Base-by-base conservation (phyloP, 2,797 vertebrate genomes). In the Enteromius radiatus region DNA sequence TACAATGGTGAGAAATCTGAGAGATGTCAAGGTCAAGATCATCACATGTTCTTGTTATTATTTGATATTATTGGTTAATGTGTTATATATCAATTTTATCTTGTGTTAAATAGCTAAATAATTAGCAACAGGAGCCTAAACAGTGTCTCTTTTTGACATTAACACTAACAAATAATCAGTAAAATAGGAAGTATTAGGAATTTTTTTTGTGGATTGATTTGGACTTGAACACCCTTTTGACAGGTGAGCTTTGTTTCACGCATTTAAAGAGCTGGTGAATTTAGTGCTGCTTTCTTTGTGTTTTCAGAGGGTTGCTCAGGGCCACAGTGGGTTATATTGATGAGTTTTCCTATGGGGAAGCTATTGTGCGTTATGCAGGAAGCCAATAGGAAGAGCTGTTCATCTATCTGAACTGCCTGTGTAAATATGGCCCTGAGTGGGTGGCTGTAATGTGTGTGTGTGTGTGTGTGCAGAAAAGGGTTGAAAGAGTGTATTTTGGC, bases 281-380 rank as follows among this genome's bases (percentile, higher is more conserved):
- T 49, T 78, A 33, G 61, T 78, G 21, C 64, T 69, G 54, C 36
- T 36, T 10, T 69, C 38, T 59, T 65, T 65, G 45, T 45, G 36
- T 76, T 52, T 73, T 26, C 49, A 4, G 15, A 68, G 73, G 76
- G 56, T 83, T 80, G 68, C 17, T 84, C 79, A 63, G 69, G 65
- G 56, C n/a, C 47, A 28, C 73, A 69, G 65, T 67, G 54, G 69
- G 15, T 68, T 80, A 75, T 82, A 80, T 84, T 88, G 79, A 84
- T 84, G 76, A 82, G 64, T 61, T 80, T 73, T 86, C 68, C 87
- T 78, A 65, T 76, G 63, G 81, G 88, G 87, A 88, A 89, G 81
- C 81, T 80, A 83, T 89, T 83, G 54, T 84, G 79, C 31, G 81
- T 80, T 56, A 87, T 86, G 69, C 86, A 88, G 88, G 87, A 88